Evolutionary conservation across 2,113 vertebrate genomes (phyloP).

Genomic region (Capricornis sumatraensis): DNA sequence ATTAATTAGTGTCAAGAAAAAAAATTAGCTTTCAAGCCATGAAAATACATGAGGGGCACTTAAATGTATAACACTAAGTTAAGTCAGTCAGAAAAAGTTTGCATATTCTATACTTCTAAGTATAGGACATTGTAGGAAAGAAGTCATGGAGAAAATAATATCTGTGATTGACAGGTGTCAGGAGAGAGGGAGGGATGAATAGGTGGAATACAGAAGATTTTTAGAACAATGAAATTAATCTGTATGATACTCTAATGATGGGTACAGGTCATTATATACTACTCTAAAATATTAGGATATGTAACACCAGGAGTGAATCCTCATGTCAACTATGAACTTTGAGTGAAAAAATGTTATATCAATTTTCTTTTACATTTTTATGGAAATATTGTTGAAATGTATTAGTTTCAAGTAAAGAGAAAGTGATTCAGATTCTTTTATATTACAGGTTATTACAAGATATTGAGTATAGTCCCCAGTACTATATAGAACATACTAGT

Average conservation of each 20-base stretch:
- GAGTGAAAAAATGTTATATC: background rate
- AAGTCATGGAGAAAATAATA: background rate
- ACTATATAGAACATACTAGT: background rate
- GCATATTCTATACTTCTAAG: background rate
- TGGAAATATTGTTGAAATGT: background rate
- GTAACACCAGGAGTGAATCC: background rate
- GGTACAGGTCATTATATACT: background rate
- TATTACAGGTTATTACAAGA: background rate
- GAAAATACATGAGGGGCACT: background rate
- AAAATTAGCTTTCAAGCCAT: background rate
- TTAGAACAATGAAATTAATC: background rate
- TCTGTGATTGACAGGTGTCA: background rate
- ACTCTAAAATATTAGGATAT: background rate
- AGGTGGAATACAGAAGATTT: background rate
- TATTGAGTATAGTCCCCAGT: background rate
- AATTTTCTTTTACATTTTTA: background rate
- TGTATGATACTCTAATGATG: background rate
- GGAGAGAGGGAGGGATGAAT: background rate
- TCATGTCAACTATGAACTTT: background rate
- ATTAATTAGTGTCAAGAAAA: background rate
- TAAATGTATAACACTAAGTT: background rate
- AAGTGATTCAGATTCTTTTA: background rate
- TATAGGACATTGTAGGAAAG: background rate
- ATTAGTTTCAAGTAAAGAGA: background rate
- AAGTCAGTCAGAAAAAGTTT: background rate